Conservation (phyloP, 2,888 invertebrate genomes). For the Dascillus cervinus region DNA sequence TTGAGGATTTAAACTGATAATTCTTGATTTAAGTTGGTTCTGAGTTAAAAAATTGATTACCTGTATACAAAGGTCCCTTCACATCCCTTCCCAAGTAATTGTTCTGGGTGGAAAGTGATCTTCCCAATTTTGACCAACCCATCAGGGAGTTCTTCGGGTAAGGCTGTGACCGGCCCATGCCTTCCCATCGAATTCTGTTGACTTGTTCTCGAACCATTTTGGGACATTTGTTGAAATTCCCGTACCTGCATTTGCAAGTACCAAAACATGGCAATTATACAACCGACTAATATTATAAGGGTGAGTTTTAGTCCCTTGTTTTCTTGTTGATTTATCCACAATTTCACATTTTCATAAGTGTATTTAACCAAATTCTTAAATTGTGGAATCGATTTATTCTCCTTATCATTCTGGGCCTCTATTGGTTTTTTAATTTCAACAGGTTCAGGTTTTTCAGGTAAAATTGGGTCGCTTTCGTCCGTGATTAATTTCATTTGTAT, state of each 20-base stretch:
- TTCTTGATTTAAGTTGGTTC: no score
- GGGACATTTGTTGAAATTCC: slow-evolving; percentile 60
- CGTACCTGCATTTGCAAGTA: slow-evolving; percentile 64
- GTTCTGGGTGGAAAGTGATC: slow-evolving; percentile 77
- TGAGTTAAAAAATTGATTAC: no score
- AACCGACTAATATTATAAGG: slow-evolving; percentile 58
- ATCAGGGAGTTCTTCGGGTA: slow-evolving; percentile 55
- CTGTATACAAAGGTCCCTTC: slow-evolving; percentile 97
- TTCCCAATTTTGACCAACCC: slow-evolving; percentile 74
- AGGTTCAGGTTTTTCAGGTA: not conserved
- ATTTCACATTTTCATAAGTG: slow-evolving; percentile 37
- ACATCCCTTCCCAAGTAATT: slow-evolving; percentile 91
- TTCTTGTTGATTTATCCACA: slow-evolving; percentile 69
- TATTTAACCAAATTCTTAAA: not conserved
- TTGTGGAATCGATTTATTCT: no score
- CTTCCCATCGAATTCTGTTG: slow-evolving; percentile 42
- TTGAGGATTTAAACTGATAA: no score
- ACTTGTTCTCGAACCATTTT: slow-evolving; percentile 37
- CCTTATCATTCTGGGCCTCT: no score
- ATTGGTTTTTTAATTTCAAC: no score
- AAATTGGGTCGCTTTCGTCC: slow-evolving; percentile 29
- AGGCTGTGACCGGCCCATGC: slow-evolving; percentile 45
- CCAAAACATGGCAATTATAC: slow-evolving; percentile 67
- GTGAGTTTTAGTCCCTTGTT: slow-evolving; percentile 66
- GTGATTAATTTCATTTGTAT: slow-evolving; percentile 30